phyloP scores from a whole-genome alignment of 1,140 invertebrate genomes.

The Frieseomelitta varia region DNA sequence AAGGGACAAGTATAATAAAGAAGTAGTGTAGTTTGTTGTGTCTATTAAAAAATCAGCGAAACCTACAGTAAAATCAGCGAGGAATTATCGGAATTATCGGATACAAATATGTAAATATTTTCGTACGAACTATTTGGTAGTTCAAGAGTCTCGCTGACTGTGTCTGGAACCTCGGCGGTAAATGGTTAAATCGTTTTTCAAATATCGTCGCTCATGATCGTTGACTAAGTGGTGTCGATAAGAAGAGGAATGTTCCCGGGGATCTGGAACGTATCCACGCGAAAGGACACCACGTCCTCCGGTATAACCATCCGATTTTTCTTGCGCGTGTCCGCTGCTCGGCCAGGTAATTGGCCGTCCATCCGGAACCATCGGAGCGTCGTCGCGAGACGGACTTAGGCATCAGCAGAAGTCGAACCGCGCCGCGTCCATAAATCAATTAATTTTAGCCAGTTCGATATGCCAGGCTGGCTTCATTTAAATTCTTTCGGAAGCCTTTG shows the following conservation, averaged over 20 bases:
- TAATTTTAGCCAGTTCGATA: conserved; percentile 81
- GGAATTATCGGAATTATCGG: too few relatives aligned
- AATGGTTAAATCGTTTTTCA: not conserved
- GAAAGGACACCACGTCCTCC: not conserved
- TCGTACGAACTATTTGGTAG: too few relatives aligned
- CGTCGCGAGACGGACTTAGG: not conserved
- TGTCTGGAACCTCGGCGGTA: too few relatives aligned
- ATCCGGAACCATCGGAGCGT: conserved; percentile 35
- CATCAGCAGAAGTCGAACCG: conserved; percentile 13
- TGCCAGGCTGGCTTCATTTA: conserved; percentile 77
- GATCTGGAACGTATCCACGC: conserved; percentile 8
- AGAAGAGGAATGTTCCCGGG: conserved; percentile 28
- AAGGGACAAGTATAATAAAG: not conserved
- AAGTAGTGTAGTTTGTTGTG: too few relatives aligned
- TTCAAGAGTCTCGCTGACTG: too few relatives aligned
- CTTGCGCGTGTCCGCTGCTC: conserved; percentile 32
- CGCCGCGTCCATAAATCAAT: conserved; percentile 77
- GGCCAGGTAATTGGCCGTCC: conserved; percentile 44
- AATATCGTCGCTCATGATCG: not conserved
- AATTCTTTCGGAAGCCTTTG: conserved; percentile 79
- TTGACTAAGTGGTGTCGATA: not conserved
- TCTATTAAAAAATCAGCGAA: too few relatives aligned
- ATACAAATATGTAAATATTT: too few relatives aligned
- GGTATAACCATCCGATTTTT: conserved; percentile 38
- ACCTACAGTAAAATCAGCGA: too few relatives aligned